Evolutionary conservation across 2,113 vertebrate genomes (phyloP).

Genomic region (Ptyas mucosa): DNA sequence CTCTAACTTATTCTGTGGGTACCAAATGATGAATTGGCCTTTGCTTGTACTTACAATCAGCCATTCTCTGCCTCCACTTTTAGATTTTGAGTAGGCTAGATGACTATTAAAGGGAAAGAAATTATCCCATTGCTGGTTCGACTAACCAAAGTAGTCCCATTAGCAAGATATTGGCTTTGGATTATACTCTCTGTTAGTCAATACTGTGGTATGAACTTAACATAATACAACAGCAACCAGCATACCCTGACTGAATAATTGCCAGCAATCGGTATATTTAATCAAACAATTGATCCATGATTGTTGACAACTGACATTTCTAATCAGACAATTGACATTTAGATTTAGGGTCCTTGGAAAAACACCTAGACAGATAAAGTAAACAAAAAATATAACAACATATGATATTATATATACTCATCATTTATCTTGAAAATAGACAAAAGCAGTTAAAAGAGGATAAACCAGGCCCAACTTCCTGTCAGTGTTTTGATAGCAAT

Average conservation of each 20-base stretch:
- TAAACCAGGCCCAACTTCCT: conserved; percentile 23
- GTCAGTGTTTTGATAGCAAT: conserved; percentile 54
- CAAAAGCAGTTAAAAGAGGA: conserved; percentile 35
- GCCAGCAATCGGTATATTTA: not conserved
- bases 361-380: not conserved
- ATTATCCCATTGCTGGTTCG: not conserved
- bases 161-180: not conserved
- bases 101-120: not conserved
- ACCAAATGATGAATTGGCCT: not conserved
- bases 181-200: not conserved
- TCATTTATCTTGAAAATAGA: conserved; percentile 41
- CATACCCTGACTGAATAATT: not conserved
- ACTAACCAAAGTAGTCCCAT: not conserved
- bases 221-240: not conserved
- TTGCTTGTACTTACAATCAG: not conserved
- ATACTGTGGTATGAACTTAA: not conserved
- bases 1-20: not conserved
- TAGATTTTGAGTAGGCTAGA: not conserved
- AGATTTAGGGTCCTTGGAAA: not conserved
- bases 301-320: not conserved
- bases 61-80: not conserved
- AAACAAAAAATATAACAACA: not conserved
- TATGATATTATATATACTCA: not conserved
- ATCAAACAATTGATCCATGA: not conserved
- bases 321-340: not conserved